Evolutionary conservation across 2,113 vertebrate genomes (phyloP), one percentile per base, ranked within the genome.

Genomic region (Otis tarda): DNA sequence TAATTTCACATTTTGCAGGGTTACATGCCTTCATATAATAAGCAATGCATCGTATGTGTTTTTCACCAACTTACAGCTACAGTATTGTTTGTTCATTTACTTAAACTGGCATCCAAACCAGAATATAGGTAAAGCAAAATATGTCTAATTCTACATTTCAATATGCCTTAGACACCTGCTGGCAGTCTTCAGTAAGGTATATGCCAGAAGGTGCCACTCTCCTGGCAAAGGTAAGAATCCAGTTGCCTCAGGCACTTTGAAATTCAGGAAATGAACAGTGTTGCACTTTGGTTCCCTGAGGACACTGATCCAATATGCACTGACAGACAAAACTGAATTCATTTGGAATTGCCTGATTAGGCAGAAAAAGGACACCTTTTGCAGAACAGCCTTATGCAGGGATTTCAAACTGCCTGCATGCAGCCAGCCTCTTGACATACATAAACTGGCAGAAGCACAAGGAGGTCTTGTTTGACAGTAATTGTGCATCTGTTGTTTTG

Each of bases 331-430:
- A 69, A 55, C 39, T 2, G 9, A 74, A 63, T 75, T 70, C 12
- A 45, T 50, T 37, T 68, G 14, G 41, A 87, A 85, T 68, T 71
- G 56, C 16, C n/a, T 39, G 21, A 37, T 92, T n/a, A 68, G 31
- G 75, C 61, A 92, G 89, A 47, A 83, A 82, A 79, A 68, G 14
- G 6, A 8, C 47, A 64, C 31, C 3, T 68, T 82, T 78, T 39
- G 14, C 56, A 47, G 57, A 79, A 35, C 22, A 75, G n/a, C 9
- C 17, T 82, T 37, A 37, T 7, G 22, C 5, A 60, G 22, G 16
- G 22, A 39, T 65, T 89, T 45, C 70, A 75, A 65, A 59, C 14
- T 31, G 18, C 16, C 9, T 1, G 1, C 33, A 8, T 0, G 0
- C 31, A 71, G 31, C n/a, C 49, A 37, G 14, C 16, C 41, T 87